A percentile compares a stretch with the other conserved stretches of the same genome.
Conservation (phyloP, 1,140 invertebrate genomes). For the Lucilia sericata region DNA sequence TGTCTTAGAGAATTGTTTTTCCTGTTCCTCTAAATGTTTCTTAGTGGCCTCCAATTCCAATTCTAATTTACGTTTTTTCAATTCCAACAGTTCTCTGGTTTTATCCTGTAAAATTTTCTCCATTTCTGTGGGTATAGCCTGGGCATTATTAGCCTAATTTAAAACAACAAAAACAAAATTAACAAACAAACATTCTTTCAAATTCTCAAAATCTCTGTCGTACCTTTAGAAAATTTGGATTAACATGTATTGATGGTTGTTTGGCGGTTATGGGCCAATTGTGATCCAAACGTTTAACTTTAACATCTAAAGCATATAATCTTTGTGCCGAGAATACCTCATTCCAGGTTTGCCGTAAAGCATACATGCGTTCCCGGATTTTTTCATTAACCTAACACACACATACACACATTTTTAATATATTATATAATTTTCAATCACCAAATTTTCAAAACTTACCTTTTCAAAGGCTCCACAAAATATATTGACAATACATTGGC, state of each 20-base stretch:
- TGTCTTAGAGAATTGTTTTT: conserved; percentile 56
- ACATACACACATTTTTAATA: background rate
- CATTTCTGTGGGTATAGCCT: conserved; percentile 71
- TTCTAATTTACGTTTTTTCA: conserved; percentile 87
- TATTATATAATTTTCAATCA: conserved; percentile 17
- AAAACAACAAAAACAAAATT: background rate
- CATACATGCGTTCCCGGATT: conserved; percentile 90
- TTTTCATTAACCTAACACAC: conserved; percentile 90
- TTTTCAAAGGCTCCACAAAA: conserved; percentile 92
- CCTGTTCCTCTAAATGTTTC: conserved; percentile 79
- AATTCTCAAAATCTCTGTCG: conserved; percentile 31
- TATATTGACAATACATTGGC: conserved; percentile 85
- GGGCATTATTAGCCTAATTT: conserved; percentile 52
- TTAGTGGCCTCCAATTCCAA: conserved; percentile 86
- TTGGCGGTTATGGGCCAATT: conserved; percentile 91
- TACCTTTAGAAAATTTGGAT: conserved; percentile 90
- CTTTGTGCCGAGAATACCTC: conserved; percentile 89
- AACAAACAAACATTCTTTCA: background rate
- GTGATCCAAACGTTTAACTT: conserved; percentile 88
- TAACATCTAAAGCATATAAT: conserved; percentile 90
- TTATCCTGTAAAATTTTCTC: conserved; percentile 84
- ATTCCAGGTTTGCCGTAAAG: conserved; percentile 94
- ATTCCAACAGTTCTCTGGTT: conserved; percentile 84
- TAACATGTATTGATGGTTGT: conserved; percentile 87
- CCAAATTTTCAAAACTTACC: conserved; percentile 70